Conservation (phyloP, 2,797 vertebrate species). For the Lophius americanus region DNA sequence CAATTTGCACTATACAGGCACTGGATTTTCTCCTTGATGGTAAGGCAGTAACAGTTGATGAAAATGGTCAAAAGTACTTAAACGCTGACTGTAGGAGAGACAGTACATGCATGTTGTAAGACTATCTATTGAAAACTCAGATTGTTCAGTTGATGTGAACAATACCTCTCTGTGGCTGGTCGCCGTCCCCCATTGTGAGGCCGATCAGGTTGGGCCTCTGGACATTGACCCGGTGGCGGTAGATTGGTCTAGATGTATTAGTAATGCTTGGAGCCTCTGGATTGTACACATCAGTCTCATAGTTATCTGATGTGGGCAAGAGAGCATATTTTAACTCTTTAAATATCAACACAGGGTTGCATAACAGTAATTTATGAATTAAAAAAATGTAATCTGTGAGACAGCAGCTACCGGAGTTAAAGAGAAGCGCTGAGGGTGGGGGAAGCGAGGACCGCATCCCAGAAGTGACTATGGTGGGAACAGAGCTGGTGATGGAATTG, state of each 20-base stretch:
- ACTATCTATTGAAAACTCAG: constrained; percentile 10
- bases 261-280: constrained; percentile 98
- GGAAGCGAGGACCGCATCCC: constrained; percentile 92
- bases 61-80: too few species aligned
- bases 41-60: too few species aligned
- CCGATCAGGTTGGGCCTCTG: constrained; percentile 98
- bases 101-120: neutral
- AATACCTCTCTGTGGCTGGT: constrained; percentile 92
- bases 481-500: constrained; percentile 93
- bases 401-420: constrained; percentile 84
- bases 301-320: constrained; percentile 82
- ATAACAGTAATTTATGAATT: neutral
- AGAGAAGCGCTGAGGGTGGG: constrained; percentile 87
- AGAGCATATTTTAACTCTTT: constrained; percentile 9
- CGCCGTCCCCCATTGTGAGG: constrained; percentile 93
- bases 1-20: too few species aligned
- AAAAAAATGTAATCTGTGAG: neutral
- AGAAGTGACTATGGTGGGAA: constrained; percentile 94
- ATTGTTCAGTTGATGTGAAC: constrained; percentile 8
- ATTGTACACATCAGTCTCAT: constrained; percentile 95
- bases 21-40: too few species aligned
- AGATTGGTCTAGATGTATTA: constrained; percentile 90
- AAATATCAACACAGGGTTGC: neutral
- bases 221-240: constrained; percentile 92
- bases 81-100: neutral